Percentiles rank a stretch among this genome's conserved stretches.
phyloP scores from a whole-genome alignment of 64 coral and sea anemone genomes.

The Montipora cactus region DNA sequence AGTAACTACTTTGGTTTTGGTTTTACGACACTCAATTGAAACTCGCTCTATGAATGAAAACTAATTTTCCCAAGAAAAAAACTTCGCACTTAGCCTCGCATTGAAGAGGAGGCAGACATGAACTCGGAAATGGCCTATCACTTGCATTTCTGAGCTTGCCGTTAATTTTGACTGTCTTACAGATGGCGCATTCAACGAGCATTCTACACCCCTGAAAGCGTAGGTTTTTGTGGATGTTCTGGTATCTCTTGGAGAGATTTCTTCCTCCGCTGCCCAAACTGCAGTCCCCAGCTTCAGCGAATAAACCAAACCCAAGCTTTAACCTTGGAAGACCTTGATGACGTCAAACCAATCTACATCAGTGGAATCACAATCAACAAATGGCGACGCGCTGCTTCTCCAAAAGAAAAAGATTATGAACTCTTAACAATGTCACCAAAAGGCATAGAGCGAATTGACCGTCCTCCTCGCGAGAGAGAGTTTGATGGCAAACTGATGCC shows the following conservation, averaged over 20 bases:
- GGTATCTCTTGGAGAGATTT: constrained; percentile 47
- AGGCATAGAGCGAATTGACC: constrained; percentile 36
- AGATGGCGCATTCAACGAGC: constrained; percentile 49
- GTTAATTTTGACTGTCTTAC: neutral
- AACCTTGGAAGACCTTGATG: constrained; percentile 50
- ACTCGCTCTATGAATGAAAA: too few relatives aligned
- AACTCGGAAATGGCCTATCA: too few relatives aligned
- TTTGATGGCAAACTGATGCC: constrained; percentile 48
- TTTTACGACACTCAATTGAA: too few relatives aligned
- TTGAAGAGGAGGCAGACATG: too few relatives aligned
- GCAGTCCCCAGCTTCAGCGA: neutral
- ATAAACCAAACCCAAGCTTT: constrained; percentile 3
- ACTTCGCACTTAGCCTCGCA: too few relatives aligned
- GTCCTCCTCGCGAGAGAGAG: neutral
- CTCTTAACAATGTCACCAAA: constrained; percentile 31
- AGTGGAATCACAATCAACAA: constrained; percentile 37
- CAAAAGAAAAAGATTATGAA: constrained; percentile 26
- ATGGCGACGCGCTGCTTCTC: constrained; percentile 17
- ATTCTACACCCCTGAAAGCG: constrained; percentile 14
- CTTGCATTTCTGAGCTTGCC: neutral
- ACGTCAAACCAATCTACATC: constrained; percentile 44
- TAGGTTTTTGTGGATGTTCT: neutral
- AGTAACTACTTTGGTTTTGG: too few relatives aligned
- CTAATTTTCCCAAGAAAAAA: too few relatives aligned
- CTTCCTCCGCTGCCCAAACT: constrained; percentile 27